Evolutionary conservation across 2,113 vertebrate species (phyloP).

Genomic region (Entomyzon cyanotis): DNA sequence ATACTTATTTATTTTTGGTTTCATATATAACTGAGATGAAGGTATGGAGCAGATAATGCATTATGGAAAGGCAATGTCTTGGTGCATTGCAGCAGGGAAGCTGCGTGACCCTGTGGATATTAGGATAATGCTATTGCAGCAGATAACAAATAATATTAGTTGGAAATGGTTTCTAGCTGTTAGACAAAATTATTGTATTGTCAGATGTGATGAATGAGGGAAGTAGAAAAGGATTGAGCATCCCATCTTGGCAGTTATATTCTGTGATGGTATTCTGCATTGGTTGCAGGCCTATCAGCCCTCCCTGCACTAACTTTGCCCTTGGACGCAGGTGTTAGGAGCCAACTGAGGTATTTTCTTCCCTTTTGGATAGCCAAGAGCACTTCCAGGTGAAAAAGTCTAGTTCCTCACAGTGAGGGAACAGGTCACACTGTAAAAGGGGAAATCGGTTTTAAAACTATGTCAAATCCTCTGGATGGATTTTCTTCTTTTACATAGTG

Average conservation of each 20-base stretch:
- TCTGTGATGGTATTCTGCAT: background rate
- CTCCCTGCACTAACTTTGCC: background rate
- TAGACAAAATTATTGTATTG: background rate
- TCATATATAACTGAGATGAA: background rate
- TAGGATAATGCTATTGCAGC: background rate
- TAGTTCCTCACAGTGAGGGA: background rate
- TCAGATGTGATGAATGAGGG: conserved; percentile 4
- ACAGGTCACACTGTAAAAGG: background rate
- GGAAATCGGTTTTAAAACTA: background rate
- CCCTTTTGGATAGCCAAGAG: background rate
- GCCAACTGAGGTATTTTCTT: background rate
- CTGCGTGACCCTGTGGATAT: background rate
- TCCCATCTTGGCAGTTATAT: background rate
- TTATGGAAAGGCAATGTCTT: background rate
- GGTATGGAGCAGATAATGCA: background rate
- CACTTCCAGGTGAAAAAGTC: background rate
- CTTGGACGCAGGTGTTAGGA: too few relatives aligned
- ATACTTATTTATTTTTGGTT: background rate
- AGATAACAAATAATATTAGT: background rate
- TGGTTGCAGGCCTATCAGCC: background rate
- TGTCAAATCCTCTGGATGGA: background rate
- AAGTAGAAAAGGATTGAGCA: background rate
- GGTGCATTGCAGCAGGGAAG: background rate
- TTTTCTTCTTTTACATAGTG: background rate
- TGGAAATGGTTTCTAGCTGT: background rate